Conservation (phyloP, 2,113 vertebrate genomes). For the Cygnus buccinator region DNA sequence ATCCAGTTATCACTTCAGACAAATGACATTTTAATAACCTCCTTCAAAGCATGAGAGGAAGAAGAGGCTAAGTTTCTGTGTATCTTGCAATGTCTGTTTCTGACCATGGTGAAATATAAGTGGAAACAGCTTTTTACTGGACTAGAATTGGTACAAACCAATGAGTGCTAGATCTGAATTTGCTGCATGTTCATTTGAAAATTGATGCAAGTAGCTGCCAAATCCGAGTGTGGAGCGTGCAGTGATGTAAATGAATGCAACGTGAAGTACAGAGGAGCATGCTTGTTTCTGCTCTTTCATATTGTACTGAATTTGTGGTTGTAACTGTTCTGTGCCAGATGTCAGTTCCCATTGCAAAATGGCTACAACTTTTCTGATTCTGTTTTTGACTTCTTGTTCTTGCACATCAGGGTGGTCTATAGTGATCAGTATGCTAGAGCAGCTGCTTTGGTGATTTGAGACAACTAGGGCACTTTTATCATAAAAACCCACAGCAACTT, state of each 20-base stretch:
- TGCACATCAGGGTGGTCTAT: background rate
- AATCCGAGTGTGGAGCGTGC: background rate
- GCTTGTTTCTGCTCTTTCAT: background rate
- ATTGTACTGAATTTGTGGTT: background rate
- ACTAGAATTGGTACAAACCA: background rate
- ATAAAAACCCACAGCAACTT: rapidly evolving
- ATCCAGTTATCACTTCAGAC: background rate
- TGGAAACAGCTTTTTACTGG: background rate
- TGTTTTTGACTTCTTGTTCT: background rate
- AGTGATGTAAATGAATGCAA: background rate
- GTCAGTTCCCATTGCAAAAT: background rate
- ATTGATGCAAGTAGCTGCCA: background rate
- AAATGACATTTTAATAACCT: background rate
- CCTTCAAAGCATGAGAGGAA: background rate
- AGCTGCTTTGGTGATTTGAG: background rate
- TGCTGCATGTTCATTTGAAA: background rate
- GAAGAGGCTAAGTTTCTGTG: background rate
- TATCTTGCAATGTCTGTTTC: background rate
- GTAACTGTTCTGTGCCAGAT: background rate
- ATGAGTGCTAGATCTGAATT: background rate
- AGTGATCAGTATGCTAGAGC: background rate
- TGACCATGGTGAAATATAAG: background rate
- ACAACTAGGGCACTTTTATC: background rate
- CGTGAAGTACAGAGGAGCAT: background rate
- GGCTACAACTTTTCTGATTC: background rate